A percentile compares a stretch with the other conserved stretches of the same genome.
Evolutionary conservation across 2,797 vertebrate species (phyloP).

Genomic region (Hemibagrus guttatus): DNA sequence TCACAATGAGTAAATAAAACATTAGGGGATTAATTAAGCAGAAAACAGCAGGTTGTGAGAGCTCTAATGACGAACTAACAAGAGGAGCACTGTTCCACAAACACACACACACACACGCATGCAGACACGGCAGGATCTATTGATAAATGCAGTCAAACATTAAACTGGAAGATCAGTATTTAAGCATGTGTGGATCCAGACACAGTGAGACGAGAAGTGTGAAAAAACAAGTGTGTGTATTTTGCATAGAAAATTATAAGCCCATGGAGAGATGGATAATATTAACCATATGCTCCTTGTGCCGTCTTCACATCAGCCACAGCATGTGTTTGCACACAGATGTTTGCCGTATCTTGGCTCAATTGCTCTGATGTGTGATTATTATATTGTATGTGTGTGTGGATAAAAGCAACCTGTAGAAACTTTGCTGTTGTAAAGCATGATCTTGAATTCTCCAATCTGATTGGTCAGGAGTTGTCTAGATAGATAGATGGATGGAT

Average conservation of each 20-base stretch:
- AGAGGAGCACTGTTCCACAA: conserved; percentile 48
- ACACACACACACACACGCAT: conserved; percentile 11
- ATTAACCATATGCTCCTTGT: conserved; percentile 35
- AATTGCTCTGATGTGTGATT: conserved; percentile 27
- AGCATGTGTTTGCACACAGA: conserved; percentile 23
- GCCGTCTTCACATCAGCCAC: background rate
- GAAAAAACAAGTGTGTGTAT: background rate
- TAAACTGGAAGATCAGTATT: conserved; percentile 22
- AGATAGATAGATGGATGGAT: no score
- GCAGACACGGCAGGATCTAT: conserved; percentile 31
- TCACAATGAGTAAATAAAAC: conserved; percentile 73
- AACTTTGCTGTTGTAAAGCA: background rate
- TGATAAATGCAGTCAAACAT: conserved; percentile 21
- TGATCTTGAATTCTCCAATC: background rate
- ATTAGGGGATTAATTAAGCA: conserved; percentile 80
- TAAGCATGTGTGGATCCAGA: background rate
- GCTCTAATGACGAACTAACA: conserved; percentile 76
- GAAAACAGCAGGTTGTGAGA: conserved; percentile 77
- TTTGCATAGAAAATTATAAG: conserved; percentile 12
- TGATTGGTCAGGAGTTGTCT: background rate
- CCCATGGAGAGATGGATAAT: conserved; percentile 25
- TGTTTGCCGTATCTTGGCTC: conserved; percentile 18
- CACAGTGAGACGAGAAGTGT: background rate
- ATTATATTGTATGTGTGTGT: background rate
- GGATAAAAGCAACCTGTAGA: background rate